Conservation (phyloP, 1,140 invertebrate species). For the Temnothorax longispinosus region DNA sequence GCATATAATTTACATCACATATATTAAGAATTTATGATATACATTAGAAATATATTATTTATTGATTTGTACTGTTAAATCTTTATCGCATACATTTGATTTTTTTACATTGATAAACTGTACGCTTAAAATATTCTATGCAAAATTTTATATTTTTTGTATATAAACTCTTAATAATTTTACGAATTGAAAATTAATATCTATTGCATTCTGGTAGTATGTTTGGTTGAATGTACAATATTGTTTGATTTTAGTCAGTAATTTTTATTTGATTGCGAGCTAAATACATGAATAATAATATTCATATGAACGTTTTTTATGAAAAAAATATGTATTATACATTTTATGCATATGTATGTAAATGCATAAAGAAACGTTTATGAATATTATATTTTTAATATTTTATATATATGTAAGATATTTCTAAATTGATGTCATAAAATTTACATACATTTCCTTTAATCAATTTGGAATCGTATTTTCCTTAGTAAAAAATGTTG, state of each 20-base stretch:
- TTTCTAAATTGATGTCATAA: constrained; percentile 28
- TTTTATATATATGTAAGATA: not conserved
- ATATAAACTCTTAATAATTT: not conserved
- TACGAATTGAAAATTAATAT: constrained; percentile 26
- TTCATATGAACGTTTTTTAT: constrained; percentile 8
- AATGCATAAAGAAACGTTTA: not conserved
- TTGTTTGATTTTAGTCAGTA: not conserved
- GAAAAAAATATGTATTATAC: not conserved
- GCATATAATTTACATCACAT: constrained; percentile 16
- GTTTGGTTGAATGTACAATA: constrained; percentile 16
- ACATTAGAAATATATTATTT: constrained; percentile 13
- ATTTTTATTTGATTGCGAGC: not conserved
- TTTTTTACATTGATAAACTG: not conserved
- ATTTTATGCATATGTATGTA: constrained; percentile 4
- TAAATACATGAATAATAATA: constrained; percentile 13
- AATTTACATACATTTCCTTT: constrained; percentile 12
- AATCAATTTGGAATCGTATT: not conserved
- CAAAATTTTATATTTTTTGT: constrained; percentile 21
- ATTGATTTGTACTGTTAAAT: not conserved
- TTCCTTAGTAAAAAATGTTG: constrained; percentile 18
- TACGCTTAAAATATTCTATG: not conserved
- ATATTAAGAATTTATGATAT: not conserved
- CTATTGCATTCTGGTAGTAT: not conserved
- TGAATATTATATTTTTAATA: not conserved
- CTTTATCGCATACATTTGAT: not conserved